Evolutionary conservation across 1,140 invertebrate genomes (phyloP).

Genomic region (Cyrtorhinus lividipennis): DNA sequence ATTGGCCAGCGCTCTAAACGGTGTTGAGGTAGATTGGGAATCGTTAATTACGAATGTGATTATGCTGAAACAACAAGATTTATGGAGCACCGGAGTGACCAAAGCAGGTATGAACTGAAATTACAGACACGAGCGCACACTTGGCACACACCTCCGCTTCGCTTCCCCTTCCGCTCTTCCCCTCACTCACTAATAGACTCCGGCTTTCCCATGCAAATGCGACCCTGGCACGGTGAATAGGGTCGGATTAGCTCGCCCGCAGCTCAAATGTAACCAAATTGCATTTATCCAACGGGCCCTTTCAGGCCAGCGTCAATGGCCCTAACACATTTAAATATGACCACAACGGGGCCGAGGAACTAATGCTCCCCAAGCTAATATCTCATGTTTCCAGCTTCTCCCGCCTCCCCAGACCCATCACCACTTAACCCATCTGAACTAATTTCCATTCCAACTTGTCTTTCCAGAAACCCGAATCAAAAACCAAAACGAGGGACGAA

Average conservation of each 20-base stretch:
- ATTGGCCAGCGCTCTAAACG: background rate
- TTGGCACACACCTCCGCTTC: background rate
- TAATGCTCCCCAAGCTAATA: constrained; percentile 5
- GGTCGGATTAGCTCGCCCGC: constrained; percentile 6
- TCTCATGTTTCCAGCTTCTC: constrained; percentile 7
- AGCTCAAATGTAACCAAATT: constrained; percentile 8
- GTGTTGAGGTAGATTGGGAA: background rate
- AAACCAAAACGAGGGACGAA: too few relatives aligned
- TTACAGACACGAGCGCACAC: constrained; percentile 4
- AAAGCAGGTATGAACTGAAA: background rate
- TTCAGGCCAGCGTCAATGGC: constrained; percentile 3
- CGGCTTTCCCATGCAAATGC: constrained; percentile 9
- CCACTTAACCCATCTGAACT: constrained; percentile 1
- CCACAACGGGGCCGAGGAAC: background rate
- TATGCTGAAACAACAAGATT: constrained; percentile 7
- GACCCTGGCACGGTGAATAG: constrained; percentile 9
- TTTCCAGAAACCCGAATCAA: background rate
- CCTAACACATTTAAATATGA: constrained; percentile 10
- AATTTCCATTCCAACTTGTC: background rate
- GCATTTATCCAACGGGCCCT: constrained; percentile 9
- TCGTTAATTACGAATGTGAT: constrained; percentile 1
- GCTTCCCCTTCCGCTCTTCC: background rate
- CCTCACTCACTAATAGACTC: background rate
- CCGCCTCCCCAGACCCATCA: background rate
- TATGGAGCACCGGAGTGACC: background rate